Conservation (phyloP, 1,140 invertebrate genomes). For the Macrosteles quadrilineatus region DNA sequence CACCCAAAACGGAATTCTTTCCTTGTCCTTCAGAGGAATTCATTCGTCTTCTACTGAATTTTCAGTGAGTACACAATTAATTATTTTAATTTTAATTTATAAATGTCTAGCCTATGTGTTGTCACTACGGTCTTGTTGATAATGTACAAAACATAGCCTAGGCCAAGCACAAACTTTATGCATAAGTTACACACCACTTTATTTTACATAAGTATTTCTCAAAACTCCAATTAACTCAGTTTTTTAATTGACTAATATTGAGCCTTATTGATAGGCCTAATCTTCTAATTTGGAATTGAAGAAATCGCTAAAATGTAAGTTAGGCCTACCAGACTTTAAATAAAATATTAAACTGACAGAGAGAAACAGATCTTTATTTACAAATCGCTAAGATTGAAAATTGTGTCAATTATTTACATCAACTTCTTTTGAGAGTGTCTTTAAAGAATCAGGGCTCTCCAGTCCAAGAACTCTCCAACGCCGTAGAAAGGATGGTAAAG, state of each 20-base stretch:
- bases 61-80: neutral
- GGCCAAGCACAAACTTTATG: neutral
- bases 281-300: too few species aligned
- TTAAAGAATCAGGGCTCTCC: too few species aligned
- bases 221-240: neutral
- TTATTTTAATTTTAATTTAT: neutral
- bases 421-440: too few species aligned
- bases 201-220: neutral
- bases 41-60: neutral
- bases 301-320: too few species aligned
- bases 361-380: too few species aligned
- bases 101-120: neutral
- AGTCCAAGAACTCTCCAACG: too few species aligned
- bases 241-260: neutral
- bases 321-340: too few species aligned
- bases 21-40: slow-evolving; percentile 20
- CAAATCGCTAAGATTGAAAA: too few species aligned
- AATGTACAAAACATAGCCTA: neutral
- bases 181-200: neutral
- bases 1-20: neutral
- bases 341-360: too few species aligned
- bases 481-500: too few species aligned
- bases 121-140: neutral
- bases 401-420: too few species aligned
- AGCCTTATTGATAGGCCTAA: too few species aligned